Conservation (phyloP, 2,113 vertebrate species). For the Leptodactylus fuscus region DNA sequence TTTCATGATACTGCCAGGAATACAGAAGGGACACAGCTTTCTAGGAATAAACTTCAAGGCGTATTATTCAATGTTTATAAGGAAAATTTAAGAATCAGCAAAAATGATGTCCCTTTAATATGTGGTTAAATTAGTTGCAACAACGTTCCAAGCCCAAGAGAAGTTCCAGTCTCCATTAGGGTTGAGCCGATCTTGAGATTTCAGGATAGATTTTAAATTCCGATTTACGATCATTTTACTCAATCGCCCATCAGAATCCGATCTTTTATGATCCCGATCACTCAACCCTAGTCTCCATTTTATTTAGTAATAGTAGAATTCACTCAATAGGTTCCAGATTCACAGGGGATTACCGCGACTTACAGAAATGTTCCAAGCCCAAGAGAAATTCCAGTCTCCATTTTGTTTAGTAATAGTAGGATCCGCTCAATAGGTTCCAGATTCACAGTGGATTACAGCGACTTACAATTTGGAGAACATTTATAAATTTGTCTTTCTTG, state of each 20-base stretch:
- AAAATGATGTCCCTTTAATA: not conserved
- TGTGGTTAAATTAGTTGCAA: not conserved
- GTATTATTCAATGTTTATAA: not conserved
- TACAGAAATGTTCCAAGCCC: not conserved
- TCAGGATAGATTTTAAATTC: too few species aligned
- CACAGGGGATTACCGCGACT: too few species aligned
- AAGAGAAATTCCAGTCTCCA: not conserved
- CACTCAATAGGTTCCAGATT: not conserved
- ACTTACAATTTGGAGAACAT: too few species aligned
- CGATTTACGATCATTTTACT: too few species aligned
- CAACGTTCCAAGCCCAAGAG: not conserved
- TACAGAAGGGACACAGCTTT: not conserved
- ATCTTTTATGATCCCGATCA: too few species aligned
- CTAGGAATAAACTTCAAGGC: not conserved
- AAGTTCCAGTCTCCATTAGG: not conserved
- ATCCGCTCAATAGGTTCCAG: too few species aligned
- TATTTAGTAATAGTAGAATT: not conserved
- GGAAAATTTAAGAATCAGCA: not conserved
- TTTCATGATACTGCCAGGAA: not conserved
- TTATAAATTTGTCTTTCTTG: too few species aligned
- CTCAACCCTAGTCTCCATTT: not conserved
- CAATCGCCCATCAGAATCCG: too few species aligned
- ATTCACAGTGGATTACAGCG: too few species aligned
- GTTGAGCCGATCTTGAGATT: too few species aligned
- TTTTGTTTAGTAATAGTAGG: too few species aligned